These are phyloP conservation scores for Hemichromis elongatus DNA, from an alignment of 2,113 vertebrate species.

Conservation along the genomic window DNA sequence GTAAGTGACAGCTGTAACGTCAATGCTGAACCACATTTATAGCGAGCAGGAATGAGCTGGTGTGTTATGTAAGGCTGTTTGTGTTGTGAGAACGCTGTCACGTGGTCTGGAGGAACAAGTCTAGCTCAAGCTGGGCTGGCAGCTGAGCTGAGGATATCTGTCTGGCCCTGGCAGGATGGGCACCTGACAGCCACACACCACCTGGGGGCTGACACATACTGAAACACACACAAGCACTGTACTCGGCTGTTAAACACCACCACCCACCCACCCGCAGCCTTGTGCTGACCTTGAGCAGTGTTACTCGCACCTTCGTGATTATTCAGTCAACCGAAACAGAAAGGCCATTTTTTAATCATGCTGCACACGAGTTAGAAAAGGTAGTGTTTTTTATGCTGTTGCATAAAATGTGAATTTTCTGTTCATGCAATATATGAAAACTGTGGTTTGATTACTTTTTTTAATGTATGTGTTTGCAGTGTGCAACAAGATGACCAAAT, in stretches of 20 bases:
- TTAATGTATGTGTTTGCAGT: slow-evolving; percentile 67
- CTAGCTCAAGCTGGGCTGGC: slow-evolving; percentile 46
- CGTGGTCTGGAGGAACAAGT: slow-evolving; percentile 45
- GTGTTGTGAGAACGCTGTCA: slow-evolving; percentile 57
- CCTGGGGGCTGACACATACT: slow-evolving; percentile 40
- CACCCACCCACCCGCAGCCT: slow-evolving; percentile 48
- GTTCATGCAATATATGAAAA: neutral
- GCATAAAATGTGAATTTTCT: neutral
- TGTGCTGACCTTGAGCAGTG: slow-evolving; percentile 44
- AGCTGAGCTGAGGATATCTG: slow-evolving; percentile 43
- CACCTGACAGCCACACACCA: slow-evolving; percentile 67
- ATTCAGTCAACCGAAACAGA: slow-evolving; percentile 51
- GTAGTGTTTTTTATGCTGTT: neutral
- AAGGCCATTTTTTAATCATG: slow-evolving; percentile 43
- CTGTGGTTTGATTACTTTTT: neutral
- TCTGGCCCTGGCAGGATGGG: slow-evolving; percentile 42
- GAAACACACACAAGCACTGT: slow-evolving; percentile 1
- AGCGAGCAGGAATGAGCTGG: slow-evolving; percentile 24
- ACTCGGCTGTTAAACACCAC: neutral
- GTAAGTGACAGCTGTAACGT: neutral
- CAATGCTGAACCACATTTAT: slow-evolving; percentile 29
- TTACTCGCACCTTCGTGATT: slow-evolving; percentile 53
- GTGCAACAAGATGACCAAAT: slow-evolving; percentile 91
- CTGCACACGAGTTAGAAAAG: slow-evolving; percentile 31
- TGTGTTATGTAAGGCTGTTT: slow-evolving; percentile 48